Evolutionary conservation across 2,113 vertebrate genomes (phyloP).

Genomic region (Saccopteryx bilineata): DNA sequence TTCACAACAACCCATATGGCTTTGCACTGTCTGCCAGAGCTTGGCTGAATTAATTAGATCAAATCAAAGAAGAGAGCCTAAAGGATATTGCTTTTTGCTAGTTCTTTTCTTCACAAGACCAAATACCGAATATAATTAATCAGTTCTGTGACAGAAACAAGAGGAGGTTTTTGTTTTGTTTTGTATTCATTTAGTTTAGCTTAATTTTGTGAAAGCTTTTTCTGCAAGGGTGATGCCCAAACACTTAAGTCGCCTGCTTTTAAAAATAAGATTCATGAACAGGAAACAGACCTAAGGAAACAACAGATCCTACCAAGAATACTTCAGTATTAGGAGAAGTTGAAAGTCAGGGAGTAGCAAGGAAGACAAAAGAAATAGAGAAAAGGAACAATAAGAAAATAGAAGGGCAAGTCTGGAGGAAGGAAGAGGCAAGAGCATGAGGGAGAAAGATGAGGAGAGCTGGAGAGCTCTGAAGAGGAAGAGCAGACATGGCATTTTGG

Average conservation of each 20-base stretch:
- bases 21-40: constrained; percentile 65
- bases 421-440: neutral
- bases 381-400: neutral
- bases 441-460: neutral
- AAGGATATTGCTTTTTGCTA: constrained; percentile 45
- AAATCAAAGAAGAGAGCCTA: constrained; percentile 63
- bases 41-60: constrained; percentile 73
- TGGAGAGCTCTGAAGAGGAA: neutral
- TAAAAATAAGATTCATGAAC: neutral
- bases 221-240: neutral
- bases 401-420: neutral
- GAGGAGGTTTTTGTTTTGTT: neutral
- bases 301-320: neutral
- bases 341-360: neutral
- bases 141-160: neutral
- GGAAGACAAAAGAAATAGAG: neutral
- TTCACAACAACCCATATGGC: constrained; percentile 74
- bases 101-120: constrained; percentile 13
- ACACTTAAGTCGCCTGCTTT: constrained; percentile 36
- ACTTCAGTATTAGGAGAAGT: neutral
- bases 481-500: neutral
- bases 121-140: constrained; percentile 12
- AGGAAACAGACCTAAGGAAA: neutral
- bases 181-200: neutral
- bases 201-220: constrained; percentile 54